These are phyloP conservation scores for Ptyas mucosa DNA, from an alignment of 2,113 vertebrate genomes.

Conservation along the genomic window DNA sequence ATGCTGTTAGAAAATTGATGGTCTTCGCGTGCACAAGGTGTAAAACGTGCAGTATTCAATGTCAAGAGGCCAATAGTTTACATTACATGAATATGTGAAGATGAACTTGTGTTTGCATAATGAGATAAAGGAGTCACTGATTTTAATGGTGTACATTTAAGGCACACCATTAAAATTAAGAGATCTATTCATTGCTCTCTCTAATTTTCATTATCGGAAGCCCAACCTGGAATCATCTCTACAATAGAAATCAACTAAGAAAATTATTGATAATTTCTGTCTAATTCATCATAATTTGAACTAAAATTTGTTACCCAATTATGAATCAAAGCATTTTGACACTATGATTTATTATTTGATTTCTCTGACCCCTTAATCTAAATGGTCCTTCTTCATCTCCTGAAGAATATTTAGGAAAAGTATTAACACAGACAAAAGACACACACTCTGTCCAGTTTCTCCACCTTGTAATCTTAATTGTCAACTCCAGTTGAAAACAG, in stretches of 20 bases:
- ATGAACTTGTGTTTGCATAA: conserved; percentile 16
- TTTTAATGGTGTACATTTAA: conserved; percentile 7
- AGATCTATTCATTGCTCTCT: not conserved
- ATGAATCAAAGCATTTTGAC: not conserved
- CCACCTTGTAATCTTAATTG: not conserved
- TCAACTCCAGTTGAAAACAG: not conserved
- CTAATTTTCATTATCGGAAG: not conserved
- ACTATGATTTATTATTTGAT: not conserved
- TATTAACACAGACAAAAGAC: not conserved
- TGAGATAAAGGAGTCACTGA: not conserved
- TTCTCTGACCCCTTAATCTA: not conserved
- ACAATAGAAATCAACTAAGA: not conserved
- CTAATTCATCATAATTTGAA: not conserved
- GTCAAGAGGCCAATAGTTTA: conserved; percentile 18
- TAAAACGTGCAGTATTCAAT: conserved; percentile 22
- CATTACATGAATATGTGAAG: conserved; percentile 6
- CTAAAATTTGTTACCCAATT: not conserved
- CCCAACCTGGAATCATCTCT: not conserved
- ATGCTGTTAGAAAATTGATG: conserved; percentile 41
- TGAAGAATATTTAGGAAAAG: not conserved
- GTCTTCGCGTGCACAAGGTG: conserved; percentile 32
- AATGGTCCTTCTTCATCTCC: not conserved
- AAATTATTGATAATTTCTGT: not conserved
- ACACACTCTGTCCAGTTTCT: not conserved
- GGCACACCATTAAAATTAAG: not conserved